Conservation (phyloP, 2,888 invertebrate species). For the Xanthia icteritia region DNA sequence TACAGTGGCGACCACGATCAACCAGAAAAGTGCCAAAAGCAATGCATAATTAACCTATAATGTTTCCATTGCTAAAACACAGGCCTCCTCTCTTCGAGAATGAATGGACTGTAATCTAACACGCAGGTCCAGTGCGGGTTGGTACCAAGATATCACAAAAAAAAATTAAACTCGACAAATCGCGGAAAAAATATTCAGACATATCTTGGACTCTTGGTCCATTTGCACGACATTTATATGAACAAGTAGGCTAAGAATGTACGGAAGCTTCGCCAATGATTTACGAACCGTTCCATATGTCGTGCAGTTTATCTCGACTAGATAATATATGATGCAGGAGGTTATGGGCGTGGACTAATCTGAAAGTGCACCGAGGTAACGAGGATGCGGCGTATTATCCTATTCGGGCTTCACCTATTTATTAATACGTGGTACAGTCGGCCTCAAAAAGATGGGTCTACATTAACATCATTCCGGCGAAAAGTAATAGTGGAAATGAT, state of each 20-base stretch:
- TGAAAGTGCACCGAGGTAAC: conserved; percentile 86
- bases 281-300: conserved; percentile 27
- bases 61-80: too few relatives aligned
- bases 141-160: too few relatives aligned
- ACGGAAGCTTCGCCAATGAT: conserved; percentile 38
- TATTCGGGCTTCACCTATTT: conserved; percentile 89
- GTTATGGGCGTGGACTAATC: conserved; percentile 71
- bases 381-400: conserved; percentile 92
- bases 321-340: conserved; percentile 40
- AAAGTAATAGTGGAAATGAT: too few relatives aligned
- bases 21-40: background rate
- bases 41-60: too few relatives aligned
- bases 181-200: background rate
- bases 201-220: background rate
- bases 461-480: too few relatives aligned
- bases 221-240: conserved; percentile 12
- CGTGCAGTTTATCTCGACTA: conserved; percentile 52
- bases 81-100: too few relatives aligned
- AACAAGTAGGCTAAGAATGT: conserved; percentile 36
- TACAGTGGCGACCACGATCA: background rate
- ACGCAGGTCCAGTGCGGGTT: too few relatives aligned
- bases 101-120: too few relatives aligned
- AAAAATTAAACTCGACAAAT: background rate
- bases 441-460: background rate
- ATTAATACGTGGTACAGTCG: conserved; percentile 76